Conservation (phyloP, 2,113 vertebrate species). For the Ellobius talpinus region DNA sequence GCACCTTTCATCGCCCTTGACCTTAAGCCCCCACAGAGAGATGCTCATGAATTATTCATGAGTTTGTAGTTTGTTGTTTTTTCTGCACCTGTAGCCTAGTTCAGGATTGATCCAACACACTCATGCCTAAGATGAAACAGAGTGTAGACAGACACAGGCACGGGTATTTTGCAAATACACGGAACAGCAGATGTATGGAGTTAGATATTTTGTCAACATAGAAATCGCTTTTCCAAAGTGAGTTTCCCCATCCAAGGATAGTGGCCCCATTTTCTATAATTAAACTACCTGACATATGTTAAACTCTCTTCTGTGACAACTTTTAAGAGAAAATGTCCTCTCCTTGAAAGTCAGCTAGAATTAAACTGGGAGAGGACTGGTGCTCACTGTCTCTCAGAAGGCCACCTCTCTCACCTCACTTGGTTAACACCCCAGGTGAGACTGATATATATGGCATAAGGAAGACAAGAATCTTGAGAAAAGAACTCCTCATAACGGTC, state of each 20-base stretch:
- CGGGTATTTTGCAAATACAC: slow-evolving; percentile 59
- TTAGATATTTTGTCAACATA: slow-evolving; percentile 79
- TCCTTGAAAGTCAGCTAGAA: background rate
- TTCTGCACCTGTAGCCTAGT: background rate
- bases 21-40: background rate
- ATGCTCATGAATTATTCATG: background rate
- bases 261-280: slow-evolving; percentile 65
- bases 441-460: background rate
- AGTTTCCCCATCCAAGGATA: slow-evolving; percentile 68
- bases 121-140: background rate
- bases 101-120: background rate
- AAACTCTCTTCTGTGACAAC: slow-evolving; percentile 46
- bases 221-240: slow-evolving; percentile 73
- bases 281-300: slow-evolving; percentile 81
- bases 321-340: background rate
- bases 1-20: background rate
- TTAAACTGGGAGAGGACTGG: background rate
- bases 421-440: background rate
- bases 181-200: slow-evolving; percentile 73
- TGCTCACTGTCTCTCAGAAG: background rate
- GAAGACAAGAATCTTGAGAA: background rate
- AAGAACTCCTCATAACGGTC: background rate
- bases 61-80: background rate
- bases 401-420: background rate
- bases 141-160: background rate